Base-by-base conservation (phyloP, 1,140 invertebrate species). In the Ctenoplectra terminalis region DNA sequence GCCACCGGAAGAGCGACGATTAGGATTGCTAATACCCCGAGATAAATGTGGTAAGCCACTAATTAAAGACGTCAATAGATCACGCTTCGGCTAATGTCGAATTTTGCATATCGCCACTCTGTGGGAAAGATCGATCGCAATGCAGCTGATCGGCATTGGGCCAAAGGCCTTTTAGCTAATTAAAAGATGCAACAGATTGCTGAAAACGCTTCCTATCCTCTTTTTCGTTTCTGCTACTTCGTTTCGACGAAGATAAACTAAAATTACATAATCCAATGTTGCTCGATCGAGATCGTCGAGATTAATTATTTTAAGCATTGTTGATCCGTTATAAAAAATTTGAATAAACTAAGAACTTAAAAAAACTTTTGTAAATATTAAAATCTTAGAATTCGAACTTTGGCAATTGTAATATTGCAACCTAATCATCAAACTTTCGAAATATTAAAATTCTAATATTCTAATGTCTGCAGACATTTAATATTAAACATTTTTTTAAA, bases 11-110 rank as follows among this genome's bases (percentile, higher is more conserved):
- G 69, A 71, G 43, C 20, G 34, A 17, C 69, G 69, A 79, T 79
- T 79, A 79, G 77, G 77, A 52, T 72, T 72, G 77, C 67, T 79
- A 80, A 80, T 61, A 73, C 26, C 26, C 1, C 31, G 37, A 80
- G 58, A 52, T 52, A 72, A 63, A 79, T 52, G 54, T 60, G 56
- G 67, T 56, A 8, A 31, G 67, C 56, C 58, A n/a, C 37, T 80
- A 80, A 80, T 80, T 80, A 80, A 80, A 56, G 37, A 52, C 77
- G 58, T 23, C 69, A 69, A 80, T 80, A 64, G 69, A 80, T 80
- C 77, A 80, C 77, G 77, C 77, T 80, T 34, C 37, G 56, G 77
- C 70, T 80, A 80, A 80, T 80, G 77, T 80, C 77, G 77, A 80
- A 80, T 80, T 80, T 80, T 80, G 77, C 77, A 80, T 80, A 80